Conservation (phyloP, 2,113 vertebrate genomes). For the Mungos mungo region DNA sequence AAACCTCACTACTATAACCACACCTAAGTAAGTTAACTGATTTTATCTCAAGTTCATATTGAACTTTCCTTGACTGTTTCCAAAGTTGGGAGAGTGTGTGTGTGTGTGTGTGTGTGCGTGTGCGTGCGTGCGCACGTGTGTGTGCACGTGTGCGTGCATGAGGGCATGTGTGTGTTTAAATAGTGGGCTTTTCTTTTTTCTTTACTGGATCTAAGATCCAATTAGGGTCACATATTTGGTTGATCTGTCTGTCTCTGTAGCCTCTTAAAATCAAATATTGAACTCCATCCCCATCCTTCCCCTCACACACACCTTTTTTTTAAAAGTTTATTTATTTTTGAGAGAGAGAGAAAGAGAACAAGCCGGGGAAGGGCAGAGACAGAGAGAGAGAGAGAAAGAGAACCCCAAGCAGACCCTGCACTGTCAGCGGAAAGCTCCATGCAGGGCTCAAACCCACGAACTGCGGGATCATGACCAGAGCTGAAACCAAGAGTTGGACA, state of each 20-base stretch:
- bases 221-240: not conserved
- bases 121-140: too few relatives aligned
- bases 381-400: too few relatives aligned
- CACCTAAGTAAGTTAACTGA: not conserved
- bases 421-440: too few relatives aligned
- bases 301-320: not conserved
- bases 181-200: not conserved
- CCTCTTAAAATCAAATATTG: not conserved
- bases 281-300: not conserved
- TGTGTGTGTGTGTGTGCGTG: too few relatives aligned
- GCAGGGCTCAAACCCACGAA: too few relatives aligned
- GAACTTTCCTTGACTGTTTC: not conserved
- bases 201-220: not conserved
- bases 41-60: not conserved
- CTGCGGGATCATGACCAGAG: too few relatives aligned
- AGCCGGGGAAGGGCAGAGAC: too few relatives aligned
- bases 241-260: not conserved
- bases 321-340: too few relatives aligned
- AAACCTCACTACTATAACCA: not conserved
- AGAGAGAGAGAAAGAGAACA: too few relatives aligned
- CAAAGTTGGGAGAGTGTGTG: not conserved
- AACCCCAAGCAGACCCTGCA: too few relatives aligned
- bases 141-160: too few relatives aligned
- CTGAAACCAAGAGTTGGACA: too few relatives aligned
- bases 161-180: not conserved